phyloP scores from a whole-genome alignment of 2,797 vertebrate genomes.

The Micropoecilia bifurca region DNA sequence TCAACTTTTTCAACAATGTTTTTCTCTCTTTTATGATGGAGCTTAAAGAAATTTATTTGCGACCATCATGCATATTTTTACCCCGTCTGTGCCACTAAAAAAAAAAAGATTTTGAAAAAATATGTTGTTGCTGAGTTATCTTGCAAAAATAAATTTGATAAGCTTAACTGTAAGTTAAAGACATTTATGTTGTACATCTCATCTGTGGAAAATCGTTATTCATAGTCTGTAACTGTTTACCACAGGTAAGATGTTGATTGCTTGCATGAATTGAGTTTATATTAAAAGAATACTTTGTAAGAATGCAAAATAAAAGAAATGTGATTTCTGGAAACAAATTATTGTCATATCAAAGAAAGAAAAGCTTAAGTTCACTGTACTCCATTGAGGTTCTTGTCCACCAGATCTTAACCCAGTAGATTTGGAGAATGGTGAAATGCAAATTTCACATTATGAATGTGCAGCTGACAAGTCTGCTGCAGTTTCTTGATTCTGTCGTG shows the following conservation, averaged over 20 bases:
- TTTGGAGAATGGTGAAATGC: not conserved
- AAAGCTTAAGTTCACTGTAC: not conserved
- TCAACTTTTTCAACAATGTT: not conserved
- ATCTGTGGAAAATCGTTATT: too few species aligned
- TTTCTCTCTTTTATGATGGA: not conserved
- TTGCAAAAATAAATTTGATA: not conserved
- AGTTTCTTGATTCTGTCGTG: not conserved
- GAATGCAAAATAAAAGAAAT: not conserved
- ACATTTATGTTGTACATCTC: too few species aligned
- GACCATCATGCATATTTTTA: not conserved
- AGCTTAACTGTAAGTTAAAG: not conserved
- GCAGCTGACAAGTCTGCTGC: not conserved
- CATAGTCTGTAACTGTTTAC: not conserved
- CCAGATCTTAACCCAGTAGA: not conserved
- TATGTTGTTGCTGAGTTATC: not conserved
- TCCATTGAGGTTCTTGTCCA: not conserved
- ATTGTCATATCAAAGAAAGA: too few species aligned
- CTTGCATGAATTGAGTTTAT: not conserved
- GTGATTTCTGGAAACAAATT: not conserved
- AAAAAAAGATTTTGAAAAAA: not conserved
- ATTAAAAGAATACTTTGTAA: not conserved
- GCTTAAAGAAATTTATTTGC: not conserved
- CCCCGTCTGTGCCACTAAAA: not conserved
- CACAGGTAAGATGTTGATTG: not conserved
- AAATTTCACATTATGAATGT: not conserved